Base-by-base conservation (phyloP, 2,113 vertebrate genomes). In the Gymnarchus niloticus region DNA sequence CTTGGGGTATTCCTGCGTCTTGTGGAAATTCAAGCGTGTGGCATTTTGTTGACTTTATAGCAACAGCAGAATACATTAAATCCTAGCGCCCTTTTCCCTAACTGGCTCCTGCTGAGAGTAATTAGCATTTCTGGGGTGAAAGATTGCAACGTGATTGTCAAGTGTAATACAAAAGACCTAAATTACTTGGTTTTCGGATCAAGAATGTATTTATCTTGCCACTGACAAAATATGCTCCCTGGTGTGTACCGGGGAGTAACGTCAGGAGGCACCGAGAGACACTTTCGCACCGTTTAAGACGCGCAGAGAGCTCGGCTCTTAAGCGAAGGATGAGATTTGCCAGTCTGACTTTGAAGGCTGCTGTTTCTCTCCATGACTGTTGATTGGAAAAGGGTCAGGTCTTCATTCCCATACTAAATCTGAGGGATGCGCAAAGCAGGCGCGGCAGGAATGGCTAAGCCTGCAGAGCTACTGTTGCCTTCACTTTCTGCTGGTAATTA, bases 121-220 rank as follows among this genome's bases (percentile, higher is more conserved):
- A 91, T 91, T 90, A 91, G 88, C 90, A 91, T 91, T 90, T 90
- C 85, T 84, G 87, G 83, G 89, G 86, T 88, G 84, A 90, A 90
- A 89, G 88, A 91, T 88, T 89, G 88, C 87, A 88, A 69, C 48
- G 73, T 87, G 86, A 84, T 87, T 84, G 83, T 81, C 86, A 81
- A 87, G 83, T 81, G 82, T 65, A 52, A 84, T 48, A 80, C 56
- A 85, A 83, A 83, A 69, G 57, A 86, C 25, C 28, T 44, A 84
- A 87, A 87, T 56, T 56, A 84, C 86, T 87, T 77, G 81, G 52
- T 76, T 77, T 56, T 84, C 87, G 84, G 41, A 59, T n/a, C 69
- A 73, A 33, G 46, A 61, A 57, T 87, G 52, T 77, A 65, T 84
- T 84, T 76, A 56, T 84, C 59, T 56, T 83, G 57, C 61, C 61